Evolutionary conservation across 2,888 invertebrate genomes (phyloP).

Genomic region (Cryptophagus acutangulus): DNA sequence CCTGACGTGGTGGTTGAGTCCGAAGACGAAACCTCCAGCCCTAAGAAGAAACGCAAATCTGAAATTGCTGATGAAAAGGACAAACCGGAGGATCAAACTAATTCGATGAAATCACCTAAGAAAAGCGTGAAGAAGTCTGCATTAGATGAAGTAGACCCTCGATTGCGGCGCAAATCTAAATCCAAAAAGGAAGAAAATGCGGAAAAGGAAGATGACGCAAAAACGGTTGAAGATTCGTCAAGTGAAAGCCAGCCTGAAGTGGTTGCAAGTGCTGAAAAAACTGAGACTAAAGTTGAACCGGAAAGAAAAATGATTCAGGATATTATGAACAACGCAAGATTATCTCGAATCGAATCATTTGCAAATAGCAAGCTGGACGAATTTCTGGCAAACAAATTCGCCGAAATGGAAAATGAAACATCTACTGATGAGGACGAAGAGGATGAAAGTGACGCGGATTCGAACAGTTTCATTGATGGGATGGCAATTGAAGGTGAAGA

Average conservation of each 20-base stretch:
- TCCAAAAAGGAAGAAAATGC: background rate
- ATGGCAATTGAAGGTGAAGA: constrained; percentile 45
- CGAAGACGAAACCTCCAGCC: background rate
- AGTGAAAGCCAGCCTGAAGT: background rate
- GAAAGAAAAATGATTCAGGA: constrained; percentile 1
- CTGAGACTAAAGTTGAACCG: background rate
- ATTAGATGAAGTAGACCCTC: too few relatives aligned
- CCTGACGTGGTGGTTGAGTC: too few relatives aligned
- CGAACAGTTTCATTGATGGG: background rate
- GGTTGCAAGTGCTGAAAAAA: background rate
- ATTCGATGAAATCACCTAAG: too few relatives aligned
- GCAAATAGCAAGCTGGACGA: constrained; percentile 18
- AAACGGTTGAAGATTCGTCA: background rate
- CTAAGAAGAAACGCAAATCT: background rate
- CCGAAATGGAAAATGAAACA: constrained; percentile 16
- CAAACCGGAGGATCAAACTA: too few relatives aligned
- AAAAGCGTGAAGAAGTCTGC: too few relatives aligned
- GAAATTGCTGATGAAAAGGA: constrained; percentile 9
- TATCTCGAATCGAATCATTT: background rate
- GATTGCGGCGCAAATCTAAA: background rate
- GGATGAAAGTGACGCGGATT: background rate
- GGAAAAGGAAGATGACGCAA: background rate
- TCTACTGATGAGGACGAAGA: constrained; percentile 17
- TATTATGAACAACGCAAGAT: constrained; percentile 2
- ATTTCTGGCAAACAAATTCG: constrained; percentile 15